phyloP scores from a whole-genome alignment of 2,113 vertebrate genomes.

The Leptocoma aspasia region DNA sequence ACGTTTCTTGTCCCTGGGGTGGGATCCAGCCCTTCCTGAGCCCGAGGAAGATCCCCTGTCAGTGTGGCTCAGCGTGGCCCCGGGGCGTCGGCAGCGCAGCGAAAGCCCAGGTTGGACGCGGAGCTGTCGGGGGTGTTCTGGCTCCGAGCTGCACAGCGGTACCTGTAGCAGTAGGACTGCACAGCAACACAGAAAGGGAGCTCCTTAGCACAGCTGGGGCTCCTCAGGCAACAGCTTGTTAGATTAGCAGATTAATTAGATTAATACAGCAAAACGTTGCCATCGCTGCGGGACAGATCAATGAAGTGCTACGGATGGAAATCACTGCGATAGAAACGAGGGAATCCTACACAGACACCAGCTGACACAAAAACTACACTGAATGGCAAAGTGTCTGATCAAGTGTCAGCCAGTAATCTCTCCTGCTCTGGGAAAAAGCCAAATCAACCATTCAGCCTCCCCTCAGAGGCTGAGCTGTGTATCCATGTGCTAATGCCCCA shows the following conservation, averaged over 20 bases:
- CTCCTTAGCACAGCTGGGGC: neutral
- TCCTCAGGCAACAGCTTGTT: slow-evolving; percentile 4
- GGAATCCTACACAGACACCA: neutral
- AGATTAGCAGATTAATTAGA: neutral
- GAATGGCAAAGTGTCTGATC: neutral
- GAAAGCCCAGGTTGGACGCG: slow-evolving; percentile 94
- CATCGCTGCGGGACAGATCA: accelerated
- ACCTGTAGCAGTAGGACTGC: slow-evolving; percentile 96
- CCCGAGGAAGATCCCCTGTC: accelerated
- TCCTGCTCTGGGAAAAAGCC: neutral
- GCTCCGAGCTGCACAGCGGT: slow-evolving; percentile 93
- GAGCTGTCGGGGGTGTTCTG: slow-evolving; percentile 96
- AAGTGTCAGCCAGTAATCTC: accelerated
- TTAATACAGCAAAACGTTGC: slow-evolving; percentile 35
- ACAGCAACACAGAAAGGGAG: neutral
- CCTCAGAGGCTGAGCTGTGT: too few species aligned
- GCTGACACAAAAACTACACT: neutral
- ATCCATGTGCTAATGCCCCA: accelerated
- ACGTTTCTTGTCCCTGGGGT: accelerated
- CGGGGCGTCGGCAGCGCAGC: slow-evolving; percentile 77
- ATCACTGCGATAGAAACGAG: accelerated
- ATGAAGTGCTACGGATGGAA: neutral
- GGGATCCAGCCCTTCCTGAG: accelerated
- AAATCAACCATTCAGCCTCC: neutral
- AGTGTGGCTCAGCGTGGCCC: neutral